Evolutionary conservation across 2,888 invertebrate genomes (phyloP).

Genomic region (Chouioia cunea): DNA sequence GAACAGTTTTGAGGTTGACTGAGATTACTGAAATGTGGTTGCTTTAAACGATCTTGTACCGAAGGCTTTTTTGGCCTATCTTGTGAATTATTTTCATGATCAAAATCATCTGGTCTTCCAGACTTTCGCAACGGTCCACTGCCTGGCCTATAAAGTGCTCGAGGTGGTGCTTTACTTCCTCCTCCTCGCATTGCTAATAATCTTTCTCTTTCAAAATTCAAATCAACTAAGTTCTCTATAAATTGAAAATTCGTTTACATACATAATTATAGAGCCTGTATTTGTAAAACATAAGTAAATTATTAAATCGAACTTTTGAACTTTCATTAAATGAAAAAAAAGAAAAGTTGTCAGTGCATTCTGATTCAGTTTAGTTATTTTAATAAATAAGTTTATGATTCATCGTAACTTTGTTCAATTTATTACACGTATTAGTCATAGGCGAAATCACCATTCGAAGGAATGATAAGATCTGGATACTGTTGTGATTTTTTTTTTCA

Average conservation of each 20-base stretch:
- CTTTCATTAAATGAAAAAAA: not conserved
- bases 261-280: too few species aligned
- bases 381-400: too few species aligned
- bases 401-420: too few species aligned
- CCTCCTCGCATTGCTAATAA: constrained; percentile 70
- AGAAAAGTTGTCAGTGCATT: constrained; percentile 1
- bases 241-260: not conserved
- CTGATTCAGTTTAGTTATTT: not conserved
- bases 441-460: not conserved
- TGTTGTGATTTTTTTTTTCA: constrained; percentile 26
- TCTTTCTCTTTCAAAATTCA: constrained; percentile 61
- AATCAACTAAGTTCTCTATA: constrained; percentile 52
- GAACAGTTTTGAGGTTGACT: constrained; percentile 52
- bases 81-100: constrained; percentile 61
- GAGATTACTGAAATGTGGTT: constrained; percentile 55
- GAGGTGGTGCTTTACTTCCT: constrained; percentile 77
- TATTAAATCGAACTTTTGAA: not conserved
- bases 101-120: constrained; percentile 74
- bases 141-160: constrained; percentile 81
- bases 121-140: constrained; percentile 81
- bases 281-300: too few species aligned
- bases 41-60: constrained; percentile 61
- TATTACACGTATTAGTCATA: too few species aligned
- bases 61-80: constrained; percentile 58
- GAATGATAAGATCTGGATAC: constrained; percentile 25